Evolutionary conservation across 2,888 invertebrate species (phyloP).

Genomic region (Tetrapedia diversipes): DNA sequence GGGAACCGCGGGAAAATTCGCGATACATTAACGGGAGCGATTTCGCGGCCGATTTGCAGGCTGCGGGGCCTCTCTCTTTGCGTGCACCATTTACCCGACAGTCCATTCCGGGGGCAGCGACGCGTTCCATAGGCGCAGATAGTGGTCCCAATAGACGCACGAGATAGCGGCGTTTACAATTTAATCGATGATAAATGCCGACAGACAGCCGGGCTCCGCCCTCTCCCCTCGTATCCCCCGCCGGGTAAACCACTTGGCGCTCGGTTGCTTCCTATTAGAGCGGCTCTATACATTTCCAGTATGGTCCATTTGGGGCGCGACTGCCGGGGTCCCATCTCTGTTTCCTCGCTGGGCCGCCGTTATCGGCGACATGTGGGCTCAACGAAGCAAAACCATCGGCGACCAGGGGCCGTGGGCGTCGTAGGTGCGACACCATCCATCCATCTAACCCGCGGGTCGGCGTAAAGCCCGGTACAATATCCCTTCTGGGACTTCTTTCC

Average conservation of each 20-base stretch:
- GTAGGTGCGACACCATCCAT: constrained; percentile 76
- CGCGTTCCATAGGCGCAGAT: constrained; percentile 20
- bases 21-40: constrained; percentile 24
- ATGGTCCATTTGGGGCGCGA: constrained; percentile 80
- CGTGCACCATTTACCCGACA: constrained; percentile 34
- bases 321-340: constrained; percentile 59
- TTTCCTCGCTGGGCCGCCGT: constrained; percentile 36
- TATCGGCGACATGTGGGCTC: constrained; percentile 81
- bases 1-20: constrained; percentile 15
- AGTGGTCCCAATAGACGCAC: constrained; percentile 26
- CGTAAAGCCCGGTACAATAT: constrained; percentile 75
- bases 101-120: constrained; percentile 20
- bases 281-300: constrained; percentile 70
- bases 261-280: constrained; percentile 77
- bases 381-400: constrained; percentile 79
- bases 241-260: constrained; percentile 77
- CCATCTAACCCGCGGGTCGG: constrained; percentile 73
- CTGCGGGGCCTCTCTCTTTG: background rate
- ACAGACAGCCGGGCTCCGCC: constrained; percentile 70
- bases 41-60: constrained; percentile 38
- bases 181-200: constrained; percentile 80
- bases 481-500: constrained; percentile 80
- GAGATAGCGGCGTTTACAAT: constrained; percentile 49
- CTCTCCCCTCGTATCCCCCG: constrained; percentile 58
- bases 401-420: constrained; percentile 69